These are phyloP conservation scores for Chouioia cunea DNA, from an alignment of 2,888 invertebrate species.

Conservation along the genomic window DNA sequence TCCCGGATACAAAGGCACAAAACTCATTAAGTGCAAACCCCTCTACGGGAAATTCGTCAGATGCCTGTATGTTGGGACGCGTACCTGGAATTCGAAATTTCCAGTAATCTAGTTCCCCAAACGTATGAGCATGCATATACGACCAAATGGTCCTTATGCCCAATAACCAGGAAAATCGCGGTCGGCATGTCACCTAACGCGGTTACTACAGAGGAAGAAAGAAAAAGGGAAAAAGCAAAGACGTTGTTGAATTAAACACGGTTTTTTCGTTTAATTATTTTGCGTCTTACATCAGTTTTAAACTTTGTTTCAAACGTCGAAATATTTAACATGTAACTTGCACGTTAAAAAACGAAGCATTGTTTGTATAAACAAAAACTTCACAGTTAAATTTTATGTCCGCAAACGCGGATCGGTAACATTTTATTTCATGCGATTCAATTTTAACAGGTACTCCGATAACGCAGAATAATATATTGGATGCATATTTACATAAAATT, in stretches of 20 bases:
- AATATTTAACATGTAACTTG: no score
- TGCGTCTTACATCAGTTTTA: no score
- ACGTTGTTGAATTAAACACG: neutral
- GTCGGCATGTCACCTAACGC: neutral
- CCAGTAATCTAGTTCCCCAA: neutral
- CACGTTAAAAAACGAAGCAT: no score
- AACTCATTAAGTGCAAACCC: slow-evolving; percentile 37
- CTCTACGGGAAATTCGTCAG: slow-evolving; percentile 18
- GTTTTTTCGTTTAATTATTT: no score
- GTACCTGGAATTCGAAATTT: slow-evolving; percentile 14
- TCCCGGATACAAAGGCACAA: slow-evolving; percentile 30
- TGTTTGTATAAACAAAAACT: no score
- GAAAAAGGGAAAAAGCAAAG: neutral
- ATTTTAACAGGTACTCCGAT: no score
- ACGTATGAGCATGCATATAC: neutral
- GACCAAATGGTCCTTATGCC: slow-evolving; percentile 1
- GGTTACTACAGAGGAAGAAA: neutral
- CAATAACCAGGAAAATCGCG: slow-evolving; percentile 21
- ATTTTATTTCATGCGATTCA: no score
- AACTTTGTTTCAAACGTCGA: no score
- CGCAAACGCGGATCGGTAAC: no score
- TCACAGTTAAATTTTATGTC: no score
- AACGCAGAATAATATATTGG: no score
- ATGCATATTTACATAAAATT: no score
- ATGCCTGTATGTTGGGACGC: slow-evolving; percentile 8